phyloP scores from a whole-genome alignment of 1,140 invertebrate genomes.

The Drosophila kohkoa region DNA sequence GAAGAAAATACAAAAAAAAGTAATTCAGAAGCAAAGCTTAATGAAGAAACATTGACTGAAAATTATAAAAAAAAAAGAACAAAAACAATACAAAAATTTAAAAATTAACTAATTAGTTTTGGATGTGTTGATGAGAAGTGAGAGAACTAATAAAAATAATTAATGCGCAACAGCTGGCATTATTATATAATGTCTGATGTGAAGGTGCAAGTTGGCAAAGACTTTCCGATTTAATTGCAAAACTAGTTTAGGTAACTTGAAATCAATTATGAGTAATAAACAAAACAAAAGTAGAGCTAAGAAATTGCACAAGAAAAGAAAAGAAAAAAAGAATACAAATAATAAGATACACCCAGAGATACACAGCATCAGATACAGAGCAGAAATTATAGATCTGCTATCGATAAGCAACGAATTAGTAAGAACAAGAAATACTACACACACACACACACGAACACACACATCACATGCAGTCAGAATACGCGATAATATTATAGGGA shows the following conservation, averaged over 20 bases:
- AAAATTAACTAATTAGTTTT: slow-evolving; percentile 44
- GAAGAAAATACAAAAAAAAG: slow-evolving; percentile 12
- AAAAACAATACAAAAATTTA: slow-evolving; percentile 41
- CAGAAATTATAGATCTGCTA: slow-evolving; percentile 19
- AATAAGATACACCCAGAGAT: slow-evolving; percentile 7
- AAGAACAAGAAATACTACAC: slow-evolving; percentile 18
- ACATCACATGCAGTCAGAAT: slow-evolving; percentile 62
- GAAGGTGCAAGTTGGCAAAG: slow-evolving; percentile 59
- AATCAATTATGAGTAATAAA: slow-evolving; percentile 64
- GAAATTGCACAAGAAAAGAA: slow-evolving; percentile 62
- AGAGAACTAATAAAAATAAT: slow-evolving; percentile 50
- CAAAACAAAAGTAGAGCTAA: slow-evolving; percentile 64
- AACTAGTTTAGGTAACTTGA: slow-evolving; percentile 72
- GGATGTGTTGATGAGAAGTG: slow-evolving; percentile 38
- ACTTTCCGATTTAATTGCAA: slow-evolving; percentile 70
- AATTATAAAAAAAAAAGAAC: slow-evolving; percentile 37
- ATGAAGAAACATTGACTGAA: slow-evolving; percentile 79
- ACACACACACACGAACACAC: slow-evolving; percentile 29
- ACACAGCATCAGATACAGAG: slow-evolving; percentile 34
- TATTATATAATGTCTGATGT: slow-evolving; percentile 69
- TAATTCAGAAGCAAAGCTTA: slow-evolving; percentile 75
- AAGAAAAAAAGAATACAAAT: slow-evolving; percentile 13
- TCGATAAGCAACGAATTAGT: slow-evolving; percentile 73
- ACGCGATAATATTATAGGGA: slow-evolving; percentile 55
- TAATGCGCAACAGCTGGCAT: slow-evolving; percentile 51